Percentiles rank a stretch among this genome's conserved stretches.
phyloP scores from a whole-genome alignment of 2,888 invertebrate genomes.

The Folsomia candida region DNA sequence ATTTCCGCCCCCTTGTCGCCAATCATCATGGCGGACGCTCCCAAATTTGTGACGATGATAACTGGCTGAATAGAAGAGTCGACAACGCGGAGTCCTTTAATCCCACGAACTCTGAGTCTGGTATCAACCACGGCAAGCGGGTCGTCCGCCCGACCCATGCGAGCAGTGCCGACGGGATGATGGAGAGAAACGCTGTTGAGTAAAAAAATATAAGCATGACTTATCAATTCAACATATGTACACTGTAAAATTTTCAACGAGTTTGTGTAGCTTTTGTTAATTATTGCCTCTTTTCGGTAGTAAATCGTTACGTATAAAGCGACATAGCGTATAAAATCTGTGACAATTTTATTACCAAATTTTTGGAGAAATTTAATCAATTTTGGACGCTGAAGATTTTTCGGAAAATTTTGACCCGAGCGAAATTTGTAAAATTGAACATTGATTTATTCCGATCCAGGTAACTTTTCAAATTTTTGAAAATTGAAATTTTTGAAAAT shows the following conservation, averaged over 20 bases:
- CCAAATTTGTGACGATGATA: slow-evolving; percentile 24
- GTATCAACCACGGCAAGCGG: slow-evolving; percentile 19
- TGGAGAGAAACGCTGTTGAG: slow-evolving; percentile 27
- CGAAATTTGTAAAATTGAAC: too few species aligned
- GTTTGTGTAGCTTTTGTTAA: too few species aligned
- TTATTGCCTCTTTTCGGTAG: too few species aligned
- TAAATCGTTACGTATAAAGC: too few species aligned
- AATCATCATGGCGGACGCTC: slow-evolving; percentile 21
- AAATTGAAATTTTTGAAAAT: too few species aligned
- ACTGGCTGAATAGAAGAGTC: slow-evolving; percentile 30
- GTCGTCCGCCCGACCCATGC: slow-evolving; percentile 4
- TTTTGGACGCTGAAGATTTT: too few species aligned
- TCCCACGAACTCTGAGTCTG: slow-evolving; percentile 19
- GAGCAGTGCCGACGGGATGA: slow-evolving; percentile 32
- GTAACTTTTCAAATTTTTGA: too few species aligned
- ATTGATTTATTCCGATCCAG: too few species aligned
- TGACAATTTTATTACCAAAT: too few species aligned
- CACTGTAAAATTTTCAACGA: not conserved
- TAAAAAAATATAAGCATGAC: slow-evolving; percentile 19
- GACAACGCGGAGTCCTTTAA: slow-evolving; percentile 22
- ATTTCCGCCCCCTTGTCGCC: slow-evolving; percentile 9
- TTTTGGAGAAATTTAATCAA: too few species aligned
- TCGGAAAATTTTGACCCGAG: too few species aligned
- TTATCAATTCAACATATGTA: not conserved
- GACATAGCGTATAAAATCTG: too few species aligned